Conservation (phyloP, 1,140 invertebrate genomes). For the Euwallacea similis region DNA sequence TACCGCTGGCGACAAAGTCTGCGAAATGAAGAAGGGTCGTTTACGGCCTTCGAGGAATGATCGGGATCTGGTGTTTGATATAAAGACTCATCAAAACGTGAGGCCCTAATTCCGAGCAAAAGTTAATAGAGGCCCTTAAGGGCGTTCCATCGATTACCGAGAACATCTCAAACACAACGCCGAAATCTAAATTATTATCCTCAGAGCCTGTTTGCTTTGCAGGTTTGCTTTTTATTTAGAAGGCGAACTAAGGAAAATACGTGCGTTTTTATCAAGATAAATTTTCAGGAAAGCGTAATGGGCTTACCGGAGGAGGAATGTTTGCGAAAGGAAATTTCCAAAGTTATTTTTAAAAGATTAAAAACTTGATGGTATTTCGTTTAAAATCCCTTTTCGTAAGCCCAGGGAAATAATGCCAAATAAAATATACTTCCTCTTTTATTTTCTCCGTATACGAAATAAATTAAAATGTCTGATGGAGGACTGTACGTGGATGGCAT, state of each 20-base stretch:
- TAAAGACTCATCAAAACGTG: no score
- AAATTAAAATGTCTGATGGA: background rate
- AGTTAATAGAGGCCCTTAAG: slow-evolving; percentile 31
- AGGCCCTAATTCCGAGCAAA: background rate
- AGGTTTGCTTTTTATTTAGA: slow-evolving; percentile 26
- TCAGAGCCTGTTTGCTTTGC: slow-evolving; percentile 20
- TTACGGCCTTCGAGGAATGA: slow-evolving; percentile 29
- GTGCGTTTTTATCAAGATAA: slow-evolving; percentile 36
- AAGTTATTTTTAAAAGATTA: slow-evolving; percentile 36
- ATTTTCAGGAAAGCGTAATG: slow-evolving; percentile 35
- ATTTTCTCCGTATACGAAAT: no score
- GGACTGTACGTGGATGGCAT: background rate
- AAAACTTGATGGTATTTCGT: slow-evolving; percentile 24
- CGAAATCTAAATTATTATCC: slow-evolving; percentile 32
- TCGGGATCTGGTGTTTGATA: no score
- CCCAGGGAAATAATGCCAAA: no score
- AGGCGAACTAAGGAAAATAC: slow-evolving; percentile 31
- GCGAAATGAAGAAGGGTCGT: slow-evolving; percentile 32
- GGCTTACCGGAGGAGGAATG: slow-evolving; percentile 22
- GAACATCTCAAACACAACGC: slow-evolving; percentile 5
- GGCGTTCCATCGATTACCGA: slow-evolving; percentile 30
- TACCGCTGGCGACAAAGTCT: slow-evolving; percentile 32
- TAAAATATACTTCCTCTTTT: no score
- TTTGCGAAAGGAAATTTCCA: slow-evolving; percentile 31
- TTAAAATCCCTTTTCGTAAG: background rate